Conservation (phyloP, 1,140 invertebrate genomes). For the Conus ventricosus region DNA sequence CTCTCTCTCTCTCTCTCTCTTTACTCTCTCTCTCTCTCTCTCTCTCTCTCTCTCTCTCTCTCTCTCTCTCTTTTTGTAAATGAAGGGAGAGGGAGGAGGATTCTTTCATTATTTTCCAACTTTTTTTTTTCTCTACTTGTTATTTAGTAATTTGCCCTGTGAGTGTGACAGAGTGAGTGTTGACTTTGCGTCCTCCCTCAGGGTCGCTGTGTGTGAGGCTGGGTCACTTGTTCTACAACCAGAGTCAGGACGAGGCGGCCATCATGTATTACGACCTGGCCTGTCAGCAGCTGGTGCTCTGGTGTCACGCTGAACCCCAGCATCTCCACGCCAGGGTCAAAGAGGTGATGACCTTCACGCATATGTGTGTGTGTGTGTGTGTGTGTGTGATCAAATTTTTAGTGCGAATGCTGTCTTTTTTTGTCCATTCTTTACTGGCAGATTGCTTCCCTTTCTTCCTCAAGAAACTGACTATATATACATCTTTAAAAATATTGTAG, state of each 20-base stretch:
- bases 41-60: too few relatives aligned
- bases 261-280: slow-evolving; percentile 36
- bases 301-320: slow-evolving; percentile 30
- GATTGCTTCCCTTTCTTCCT: background rate
- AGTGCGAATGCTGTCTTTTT: background rate
- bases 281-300: slow-evolving; percentile 40
- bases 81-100: too few relatives aligned
- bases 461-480: too few relatives aligned
- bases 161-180: background rate
- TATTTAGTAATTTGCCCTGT: too few relatives aligned
- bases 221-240: slow-evolving; percentile 43
- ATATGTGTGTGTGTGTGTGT: too few relatives aligned
- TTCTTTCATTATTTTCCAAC: too few relatives aligned
- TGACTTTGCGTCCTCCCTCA: slow-evolving; percentile 3
- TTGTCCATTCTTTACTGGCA: background rate
- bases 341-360: slow-evolving; percentile 29
- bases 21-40: too few relatives aligned
- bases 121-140: too few relatives aligned
- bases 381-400: too few relatives aligned
- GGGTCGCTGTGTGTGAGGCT: slow-evolving; percentile 40
- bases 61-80: too few relatives aligned
- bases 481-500: too few relatives aligned
- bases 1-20: too few relatives aligned
- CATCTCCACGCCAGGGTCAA: slow-evolving; percentile 35
- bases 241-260: slow-evolving; percentile 27